phyloP scores from a whole-genome alignment of 2,113 vertebrate species.

The Oryzias javanicus region DNA sequence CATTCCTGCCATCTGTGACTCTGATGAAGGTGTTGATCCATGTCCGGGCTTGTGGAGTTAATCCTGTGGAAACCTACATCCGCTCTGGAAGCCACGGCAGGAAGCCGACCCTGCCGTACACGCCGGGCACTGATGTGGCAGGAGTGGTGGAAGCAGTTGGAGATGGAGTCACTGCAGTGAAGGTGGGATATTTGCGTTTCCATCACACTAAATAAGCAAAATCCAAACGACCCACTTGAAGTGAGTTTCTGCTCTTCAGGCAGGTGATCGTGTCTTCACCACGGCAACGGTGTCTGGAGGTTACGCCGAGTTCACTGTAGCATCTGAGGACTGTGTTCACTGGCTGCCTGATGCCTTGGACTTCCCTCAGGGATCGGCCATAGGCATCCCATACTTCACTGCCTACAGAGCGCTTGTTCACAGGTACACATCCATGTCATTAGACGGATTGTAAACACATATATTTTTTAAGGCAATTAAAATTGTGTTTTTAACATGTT shows the following conservation, averaged over 20 bases:
- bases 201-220: background rate
- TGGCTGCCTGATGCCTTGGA: constrained; percentile 78
- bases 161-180: constrained; percentile 74
- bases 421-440: constrained; percentile 76
- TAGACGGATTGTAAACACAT: too few relatives aligned
- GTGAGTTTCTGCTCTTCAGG: constrained; percentile 63
- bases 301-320: constrained; percentile 87
- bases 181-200: constrained; percentile 70
- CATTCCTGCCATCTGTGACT: background rate
- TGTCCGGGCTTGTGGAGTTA: constrained; percentile 88
- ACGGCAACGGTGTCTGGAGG: constrained; percentile 80
- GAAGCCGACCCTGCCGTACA: constrained; percentile 84
- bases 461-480: too few relatives aligned
- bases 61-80: constrained; percentile 93
- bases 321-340: constrained; percentile 77
- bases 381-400: constrained; percentile 90
- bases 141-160: constrained; percentile 84
- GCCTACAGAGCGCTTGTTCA: constrained; percentile 90
- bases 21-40: constrained; percentile 84
- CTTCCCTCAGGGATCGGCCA: constrained; percentile 87
- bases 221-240: background rate
- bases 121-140: constrained; percentile 84
- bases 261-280: constrained; percentile 89
- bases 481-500: too few relatives aligned
- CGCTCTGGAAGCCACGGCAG: constrained; percentile 77